Evolutionary conservation across 2,113 vertebrate genomes (phyloP), one percentile per base, ranked within the genome.

Genomic region (Thalassoma bifasciatum): DNA sequence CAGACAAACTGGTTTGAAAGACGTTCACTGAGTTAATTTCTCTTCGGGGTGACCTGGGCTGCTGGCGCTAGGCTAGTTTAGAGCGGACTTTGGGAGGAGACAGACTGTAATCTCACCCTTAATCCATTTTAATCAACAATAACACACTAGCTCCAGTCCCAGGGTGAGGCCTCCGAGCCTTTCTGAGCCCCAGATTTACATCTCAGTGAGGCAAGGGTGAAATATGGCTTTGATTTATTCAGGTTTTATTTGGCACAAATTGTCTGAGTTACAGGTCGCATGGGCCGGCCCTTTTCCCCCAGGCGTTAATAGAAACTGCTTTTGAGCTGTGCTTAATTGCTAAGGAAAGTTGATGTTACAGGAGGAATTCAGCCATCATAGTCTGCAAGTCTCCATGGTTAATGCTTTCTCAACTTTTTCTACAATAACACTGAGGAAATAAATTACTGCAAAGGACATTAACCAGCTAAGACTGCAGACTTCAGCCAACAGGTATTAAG

Each of bases 101-200:
- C 81, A 83, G 86, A 86, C 85, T 60, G 71, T 91, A 93, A 89
- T 90, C 88, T 88, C 74, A 50, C 26, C 79, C 90, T 88, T 92
- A 93, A 93, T 92, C 88, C 90, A 86, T 92, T 94, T 94, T 92
- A 94, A 94, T 94, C 88, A 93, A 91, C 89, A 91, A 92, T 92
- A 93, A 92, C 89, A 93, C 84, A 53, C 85, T 75, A 80, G 86
- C 84, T 88, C 72, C 87, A 88, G 88, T 88, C 86, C 85, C 83
- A 78, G 88, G 88, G 90, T 66, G 82, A 89, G 87, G 86, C 82
- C 64, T 46, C 75, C 80, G 81, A 81, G 84, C 66, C 51, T 67
- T 76, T 84, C 83, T 86, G 80, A 86, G 74, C 84, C 75, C 59
- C 58, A 89, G 91, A 93, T 94, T 92, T 93, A 94, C 88, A 86